These are phyloP conservation scores for Hemicrepidius hirtus DNA, from an alignment of 2,888 invertebrate species.

Conservation along the genomic window DNA sequence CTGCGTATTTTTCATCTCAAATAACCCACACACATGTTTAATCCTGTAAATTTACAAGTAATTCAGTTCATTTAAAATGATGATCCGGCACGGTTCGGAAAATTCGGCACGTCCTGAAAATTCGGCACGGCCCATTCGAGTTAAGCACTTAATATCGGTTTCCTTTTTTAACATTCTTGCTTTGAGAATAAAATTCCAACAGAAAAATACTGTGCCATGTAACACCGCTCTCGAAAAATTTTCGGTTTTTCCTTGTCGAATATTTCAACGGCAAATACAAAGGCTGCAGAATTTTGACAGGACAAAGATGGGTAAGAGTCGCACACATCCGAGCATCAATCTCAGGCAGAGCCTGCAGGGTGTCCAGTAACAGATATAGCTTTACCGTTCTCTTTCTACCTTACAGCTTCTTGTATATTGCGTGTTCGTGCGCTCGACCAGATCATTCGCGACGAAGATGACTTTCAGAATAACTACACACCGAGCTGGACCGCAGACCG, in stretches of 20 bases:
- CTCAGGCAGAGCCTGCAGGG: constrained; percentile 36
- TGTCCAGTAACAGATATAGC: constrained; percentile 32
- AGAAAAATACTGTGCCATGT: not conserved
- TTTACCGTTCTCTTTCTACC: constrained; percentile 4
- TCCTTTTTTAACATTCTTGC: too few relatives aligned
- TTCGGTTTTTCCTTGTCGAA: not conserved
- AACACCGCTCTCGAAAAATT: not conserved
- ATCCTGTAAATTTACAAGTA: too few relatives aligned
- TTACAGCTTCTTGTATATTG: not conserved
- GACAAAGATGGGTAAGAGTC: constrained; percentile 24
- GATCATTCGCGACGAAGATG: constrained; percentile 12
- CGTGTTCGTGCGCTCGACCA: constrained; percentile 26
- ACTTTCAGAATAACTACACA: constrained; percentile 32
- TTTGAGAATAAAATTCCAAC: not conserved
- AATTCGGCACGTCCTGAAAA: too few relatives aligned
- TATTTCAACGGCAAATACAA: constrained; percentile 8
- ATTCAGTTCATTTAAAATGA: too few relatives aligned
- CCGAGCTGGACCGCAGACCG: constrained; percentile 38
- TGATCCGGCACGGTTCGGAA: too few relatives aligned
- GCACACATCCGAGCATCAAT: constrained; percentile 39
- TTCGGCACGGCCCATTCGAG: too few relatives aligned
- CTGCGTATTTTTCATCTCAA: too few relatives aligned
- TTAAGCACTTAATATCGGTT: too few relatives aligned
- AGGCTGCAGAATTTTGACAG: not conserved
- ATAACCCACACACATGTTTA: too few relatives aligned